Base-by-base conservation (phyloP, 2,113 vertebrate species). In the Sula dactylatra region DNA sequence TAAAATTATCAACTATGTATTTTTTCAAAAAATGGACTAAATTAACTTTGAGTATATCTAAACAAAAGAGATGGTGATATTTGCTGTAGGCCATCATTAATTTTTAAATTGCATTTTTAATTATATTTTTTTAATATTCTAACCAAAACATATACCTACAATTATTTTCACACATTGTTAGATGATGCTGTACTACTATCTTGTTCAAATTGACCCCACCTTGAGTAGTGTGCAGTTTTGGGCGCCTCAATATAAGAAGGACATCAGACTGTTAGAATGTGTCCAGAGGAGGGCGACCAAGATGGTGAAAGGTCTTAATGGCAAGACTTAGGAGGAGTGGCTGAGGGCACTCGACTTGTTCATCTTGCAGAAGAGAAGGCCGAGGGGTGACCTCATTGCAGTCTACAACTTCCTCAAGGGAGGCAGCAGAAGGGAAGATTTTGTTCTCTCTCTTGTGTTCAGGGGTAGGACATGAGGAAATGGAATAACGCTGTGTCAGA, bases 321-420 rank as follows among this genome's bases (percentile, higher is more conserved):
- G 29, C 36, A 42, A 20, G 36, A 20, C 13, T 50, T 40, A 25
- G 0, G 2, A 64, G 22, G 16, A 64, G 12, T 2, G 3, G 27
- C 27, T 38, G 45, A 62, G 12, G 29, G 32, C 7, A 32, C 12
- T 50, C 32, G n/a, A n/a, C 8, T 50, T 62, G 58, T 40, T 64
- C 18, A 54, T 8, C 31, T 17, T 66, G 31, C 14, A 65, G 29
- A 80, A 52, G 10, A 44, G 13, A 54, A 65, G 9, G 21, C 32
- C 36, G 58, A 61, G 27, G 22, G n/a, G 10, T 16, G 24, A 10
- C 54, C 12, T 47, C 26, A 58, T 38, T 1, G 2, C 27, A 36
- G 12, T 38, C 29, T 59, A 34, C 29, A 70, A 1, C 16, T 34
- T 59, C 27, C 22, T 71, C 8, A 34, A 59, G 22, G 10, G 5